These are phyloP conservation scores for Pogonomyrmex barbatus DNA, from an alignment of 1,140 invertebrate species.

Conservation along the genomic window DNA sequence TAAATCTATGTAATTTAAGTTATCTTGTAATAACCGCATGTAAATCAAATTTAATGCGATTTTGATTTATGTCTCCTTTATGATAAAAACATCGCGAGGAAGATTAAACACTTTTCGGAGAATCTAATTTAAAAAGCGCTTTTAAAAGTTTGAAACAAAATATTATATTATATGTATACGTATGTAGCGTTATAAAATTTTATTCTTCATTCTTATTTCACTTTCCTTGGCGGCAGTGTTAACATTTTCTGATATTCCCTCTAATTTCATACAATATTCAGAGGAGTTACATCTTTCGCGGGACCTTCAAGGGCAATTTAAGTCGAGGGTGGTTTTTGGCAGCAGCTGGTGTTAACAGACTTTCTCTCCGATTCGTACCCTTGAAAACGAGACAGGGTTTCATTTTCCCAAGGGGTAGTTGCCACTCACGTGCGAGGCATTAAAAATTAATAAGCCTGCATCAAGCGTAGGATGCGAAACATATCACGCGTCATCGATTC, in stretches of 20 bases:
- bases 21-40: neutral
- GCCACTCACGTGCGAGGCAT: slow-evolving; percentile 49
- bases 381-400: slow-evolving; percentile 48
- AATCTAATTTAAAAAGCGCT: neutral
- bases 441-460: slow-evolving; percentile 67
- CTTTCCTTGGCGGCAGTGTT: neutral
- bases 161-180: neutral
- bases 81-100: neutral
- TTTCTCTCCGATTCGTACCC: slow-evolving; percentile 66
- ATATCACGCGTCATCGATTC: slow-evolving; percentile 39
- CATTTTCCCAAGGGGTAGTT: slow-evolving; percentile 49
- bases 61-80: neutral
- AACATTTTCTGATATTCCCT: slow-evolving; percentile 30
- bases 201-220: slow-evolving; percentile 6
- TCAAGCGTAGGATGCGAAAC: slow-evolving; percentile 13
- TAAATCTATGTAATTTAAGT: neutral
- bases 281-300: slow-evolving; percentile 7
- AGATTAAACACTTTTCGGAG: neutral
- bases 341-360: slow-evolving; percentile 74
- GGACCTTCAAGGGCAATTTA: slow-evolving; percentile 43
- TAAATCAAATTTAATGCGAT: neutral
- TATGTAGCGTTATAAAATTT: slow-evolving; percentile 14
- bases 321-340: slow-evolving; percentile 59
- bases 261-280: slow-evolving; percentile 59
- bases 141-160: neutral